Evolutionary conservation across 1,140 invertebrate species (phyloP).

Genomic region (Zaprionus tsacasi): DNA sequence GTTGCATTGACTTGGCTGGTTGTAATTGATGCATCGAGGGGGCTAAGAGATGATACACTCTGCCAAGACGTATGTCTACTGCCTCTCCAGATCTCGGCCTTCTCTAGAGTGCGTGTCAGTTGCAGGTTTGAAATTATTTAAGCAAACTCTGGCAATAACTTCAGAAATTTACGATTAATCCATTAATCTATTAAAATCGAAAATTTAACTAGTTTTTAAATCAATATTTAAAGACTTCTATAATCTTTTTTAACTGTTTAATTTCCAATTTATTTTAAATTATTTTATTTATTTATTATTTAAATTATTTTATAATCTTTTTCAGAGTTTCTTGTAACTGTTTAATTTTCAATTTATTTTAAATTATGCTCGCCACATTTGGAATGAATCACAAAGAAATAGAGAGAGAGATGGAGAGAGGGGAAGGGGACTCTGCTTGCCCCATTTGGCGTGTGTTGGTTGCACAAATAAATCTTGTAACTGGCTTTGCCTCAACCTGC

Average conservation of each 20-base stretch:
- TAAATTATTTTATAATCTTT: neutral
- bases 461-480: constrained; percentile 37
- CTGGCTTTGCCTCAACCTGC: constrained; percentile 44
- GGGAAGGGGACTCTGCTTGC: neutral
- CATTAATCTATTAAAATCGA: too few relatives aligned
- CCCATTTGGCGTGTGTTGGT: constrained; percentile 14
- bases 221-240: too few relatives aligned
- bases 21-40: constrained; percentile 73
- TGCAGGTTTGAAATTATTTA: too few relatives aligned
- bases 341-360: constrained; percentile 7
- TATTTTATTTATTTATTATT: too few relatives aligned
- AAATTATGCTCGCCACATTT: constrained; percentile 6
- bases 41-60: constrained; percentile 38
- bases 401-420: neutral
- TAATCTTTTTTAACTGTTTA: neutral
- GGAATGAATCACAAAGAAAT: neutral
- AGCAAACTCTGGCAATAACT: too few relatives aligned
- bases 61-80: too few relatives aligned
- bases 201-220: too few relatives aligned
- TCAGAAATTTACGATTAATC: too few relatives aligned
- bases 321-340: neutral
- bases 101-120: too few relatives aligned
- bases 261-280: too few relatives aligned
- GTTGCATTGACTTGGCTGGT: constrained; percentile 51
- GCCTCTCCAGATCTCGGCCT: too few relatives aligned